Base-by-base conservation (phyloP, 2,113 vertebrate genomes). In the Plecotus auritus region DNA sequence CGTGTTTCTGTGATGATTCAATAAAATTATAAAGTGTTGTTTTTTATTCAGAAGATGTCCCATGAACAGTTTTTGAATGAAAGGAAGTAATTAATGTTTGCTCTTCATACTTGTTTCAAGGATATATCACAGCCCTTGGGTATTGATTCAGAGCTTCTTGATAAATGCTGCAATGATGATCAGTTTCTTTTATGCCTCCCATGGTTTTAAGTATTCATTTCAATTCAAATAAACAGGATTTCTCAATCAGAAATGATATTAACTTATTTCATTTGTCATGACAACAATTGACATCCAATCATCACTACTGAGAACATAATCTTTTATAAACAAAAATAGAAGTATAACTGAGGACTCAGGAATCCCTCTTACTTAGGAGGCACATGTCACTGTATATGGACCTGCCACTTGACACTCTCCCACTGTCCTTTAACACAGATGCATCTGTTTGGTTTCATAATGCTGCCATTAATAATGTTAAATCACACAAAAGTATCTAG, bases 211-310 rank as follows among this genome's bases (percentile, higher is more conserved):
- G 90, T 47, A 8, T 77, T 69, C 1, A 61, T 30, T 86, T 88
- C 28, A 94, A 59, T 89, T 17, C 42, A 95, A 85, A 76, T 22
- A 14, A 93, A 84, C 7, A 32, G 0, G 26, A 78, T 85, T 73
- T 94, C 32, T 86, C 37, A 69, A 91, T 13, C 42, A 54, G 14
- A 81, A 88, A 83, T 81, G 4, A 45, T 67, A 85, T 54, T 67
- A 67, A 51, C 7, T 72, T 83, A 73, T 73, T 92, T 49, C 7
- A 70, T 51, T 72, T 85, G 2, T 86, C 61, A 37, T 47, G 47
- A 18, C 0, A 72, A 51, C 77, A 47, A 37, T 23, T 90, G 51
- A 18, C 26, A 45, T 49, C n/a, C 18, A 81, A 66, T 40, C n/a
- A 70, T 87, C 10, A 8, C 88, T 45, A 35, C 7, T 49, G 22